A percentile compares a stretch with the other conserved stretches of the same genome.
These are phyloP conservation scores for Pelobates fuscus DNA, from an alignment of 2,113 vertebrate genomes.

Conservation along the genomic window DNA sequence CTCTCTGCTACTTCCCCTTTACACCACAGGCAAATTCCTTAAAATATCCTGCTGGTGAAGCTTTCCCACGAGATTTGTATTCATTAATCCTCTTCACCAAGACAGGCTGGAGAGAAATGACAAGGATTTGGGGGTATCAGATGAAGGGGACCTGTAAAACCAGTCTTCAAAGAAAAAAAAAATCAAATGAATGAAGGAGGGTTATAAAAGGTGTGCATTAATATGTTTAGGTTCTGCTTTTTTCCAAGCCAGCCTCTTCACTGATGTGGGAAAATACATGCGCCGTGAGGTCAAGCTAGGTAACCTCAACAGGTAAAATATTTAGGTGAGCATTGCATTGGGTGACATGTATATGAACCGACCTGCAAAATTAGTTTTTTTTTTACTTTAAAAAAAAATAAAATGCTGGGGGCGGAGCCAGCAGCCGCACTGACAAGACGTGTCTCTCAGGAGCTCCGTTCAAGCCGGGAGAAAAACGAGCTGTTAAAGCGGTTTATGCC, in stretches of 20 bases:
- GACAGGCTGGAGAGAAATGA: slow-evolving; percentile 58
- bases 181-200: slow-evolving; percentile 61
- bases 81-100: slow-evolving; percentile 70
- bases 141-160: slow-evolving; percentile 49
- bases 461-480: too few species aligned
- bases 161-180: slow-evolving; percentile 52
- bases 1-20: too few species aligned
- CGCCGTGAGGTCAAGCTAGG: slow-evolving; percentile 68
- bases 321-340: background rate
- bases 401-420: too few species aligned
- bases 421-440: too few species aligned
- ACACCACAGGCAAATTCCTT: slow-evolving; percentile 77
- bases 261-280: slow-evolving; percentile 56
- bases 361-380: slow-evolving; percentile 1
- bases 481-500: too few species aligned
- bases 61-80: slow-evolving; percentile 69
- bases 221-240: slow-evolving; percentile 59
- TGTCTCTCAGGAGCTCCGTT: too few species aligned
- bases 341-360: background rate
- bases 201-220: slow-evolving; percentile 66
- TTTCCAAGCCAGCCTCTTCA: slow-evolving; percentile 56
- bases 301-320: slow-evolving; percentile 71
- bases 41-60: slow-evolving; percentile 74
- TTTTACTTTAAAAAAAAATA: too few species aligned
- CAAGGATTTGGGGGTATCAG: slow-evolving; percentile 51